Evolutionary conservation across 2,113 vertebrate species (phyloP).

Genomic region (Apodemus sylvaticus): DNA sequence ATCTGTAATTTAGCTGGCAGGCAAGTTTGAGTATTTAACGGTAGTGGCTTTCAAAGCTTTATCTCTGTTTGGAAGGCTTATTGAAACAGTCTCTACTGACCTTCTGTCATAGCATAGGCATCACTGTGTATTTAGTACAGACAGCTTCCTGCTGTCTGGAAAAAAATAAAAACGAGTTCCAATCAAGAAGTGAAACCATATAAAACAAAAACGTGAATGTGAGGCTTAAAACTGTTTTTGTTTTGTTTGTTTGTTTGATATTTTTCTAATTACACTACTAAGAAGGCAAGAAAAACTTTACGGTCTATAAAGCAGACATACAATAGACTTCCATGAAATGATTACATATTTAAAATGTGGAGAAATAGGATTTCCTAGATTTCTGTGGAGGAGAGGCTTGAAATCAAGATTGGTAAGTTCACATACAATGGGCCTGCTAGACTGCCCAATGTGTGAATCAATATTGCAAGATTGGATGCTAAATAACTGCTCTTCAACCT

Average conservation of each 20-base stretch:
- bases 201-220: neutral
- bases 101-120: slow-evolving; percentile 35
- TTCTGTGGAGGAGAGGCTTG: neutral
- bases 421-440: neutral
- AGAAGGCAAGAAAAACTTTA: slow-evolving; percentile 11
- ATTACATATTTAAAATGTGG: slow-evolving; percentile 44
- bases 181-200: slow-evolving; percentile 53
- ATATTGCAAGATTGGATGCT: neutral
- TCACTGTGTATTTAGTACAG: slow-evolving; percentile 58
- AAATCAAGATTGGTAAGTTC: slow-evolving; percentile 30
- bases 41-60: slow-evolving; percentile 36
- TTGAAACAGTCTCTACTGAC: slow-evolving; percentile 53
- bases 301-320: slow-evolving; percentile 30
- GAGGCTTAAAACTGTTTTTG: slow-evolving; percentile 43
- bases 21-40: slow-evolving; percentile 39
- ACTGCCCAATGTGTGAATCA: slow-evolving; percentile 24
- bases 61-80: slow-evolving; percentile 71
- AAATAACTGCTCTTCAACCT: slow-evolving; percentile 54
- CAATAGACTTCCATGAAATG: slow-evolving; percentile 23
- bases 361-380: neutral
- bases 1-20: slow-evolving; percentile 54
- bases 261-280: neutral
- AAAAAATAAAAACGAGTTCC: slow-evolving; percentile 49
- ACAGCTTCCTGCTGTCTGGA: slow-evolving; percentile 40
- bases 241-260: neutral